These are phyloP conservation scores for Capricornis sumatraensis DNA, from an alignment of 2,113 vertebrate species.

Conservation along the genomic window DNA sequence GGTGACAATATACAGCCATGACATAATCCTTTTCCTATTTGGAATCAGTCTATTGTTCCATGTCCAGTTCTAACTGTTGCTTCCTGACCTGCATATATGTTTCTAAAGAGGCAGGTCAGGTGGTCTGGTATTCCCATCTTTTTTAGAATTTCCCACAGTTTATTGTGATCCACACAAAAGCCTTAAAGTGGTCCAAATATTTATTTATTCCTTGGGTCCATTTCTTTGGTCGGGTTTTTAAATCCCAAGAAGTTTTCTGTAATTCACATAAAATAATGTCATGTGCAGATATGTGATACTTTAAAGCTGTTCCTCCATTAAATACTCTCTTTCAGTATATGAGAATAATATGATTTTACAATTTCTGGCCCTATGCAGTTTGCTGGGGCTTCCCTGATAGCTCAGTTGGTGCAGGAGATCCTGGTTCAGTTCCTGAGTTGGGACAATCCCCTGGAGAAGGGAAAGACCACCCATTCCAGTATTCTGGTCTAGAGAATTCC, in stretches of 20 bases:
- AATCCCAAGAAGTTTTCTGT: neutral
- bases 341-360: neutral
- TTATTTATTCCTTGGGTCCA: neutral
- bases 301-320: neutral
- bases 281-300: neutral
- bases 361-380: neutral
- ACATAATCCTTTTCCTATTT: too few species aligned
- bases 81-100: too few species aligned
- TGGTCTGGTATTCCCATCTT: too few species aligned
- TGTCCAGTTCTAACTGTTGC: too few species aligned
- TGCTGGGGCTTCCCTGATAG: neutral
- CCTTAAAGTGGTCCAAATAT: neutral
- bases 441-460: neutral
- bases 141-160: too few species aligned
- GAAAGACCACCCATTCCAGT: neutral
- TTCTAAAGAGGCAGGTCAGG: too few species aligned
- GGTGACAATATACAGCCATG: too few species aligned
- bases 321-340: neutral
- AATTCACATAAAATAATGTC: neutral
- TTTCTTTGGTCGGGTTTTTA: neutral
- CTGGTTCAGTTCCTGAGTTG: rapidly evolving
- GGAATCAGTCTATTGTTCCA: too few species aligned
- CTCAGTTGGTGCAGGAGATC: neutral
- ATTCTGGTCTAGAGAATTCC: neutral
- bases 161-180: neutral